phyloP scores from a whole-genome alignment of 2,888 invertebrate species.

The Watsonalla cultraria region DNA sequence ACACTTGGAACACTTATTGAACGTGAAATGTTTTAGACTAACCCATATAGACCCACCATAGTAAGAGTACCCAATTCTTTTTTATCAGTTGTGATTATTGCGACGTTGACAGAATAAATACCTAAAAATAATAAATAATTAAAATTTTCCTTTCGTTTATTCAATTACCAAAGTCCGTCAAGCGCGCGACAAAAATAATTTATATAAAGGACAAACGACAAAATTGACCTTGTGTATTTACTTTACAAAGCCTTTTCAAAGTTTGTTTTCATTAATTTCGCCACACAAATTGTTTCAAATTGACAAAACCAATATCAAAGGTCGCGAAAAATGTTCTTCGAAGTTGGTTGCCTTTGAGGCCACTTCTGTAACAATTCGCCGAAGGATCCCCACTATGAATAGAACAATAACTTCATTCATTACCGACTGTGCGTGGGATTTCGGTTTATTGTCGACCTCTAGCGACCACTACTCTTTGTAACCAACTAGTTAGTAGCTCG shows the following conservation, averaged over 20 bases:
- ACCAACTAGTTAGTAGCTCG: neutral
- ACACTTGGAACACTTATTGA: too few relatives aligned
- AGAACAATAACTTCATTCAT: constrained; percentile 36
- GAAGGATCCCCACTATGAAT: neutral
- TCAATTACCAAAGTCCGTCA: too few relatives aligned
- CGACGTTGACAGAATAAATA: too few relatives aligned
- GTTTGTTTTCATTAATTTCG: neutral
- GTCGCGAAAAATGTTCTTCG: neutral
- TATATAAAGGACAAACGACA: too few relatives aligned
- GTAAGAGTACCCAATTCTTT: too few relatives aligned
- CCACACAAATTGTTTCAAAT: neutral
- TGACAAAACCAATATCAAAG: neutral
- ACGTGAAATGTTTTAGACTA: too few relatives aligned
- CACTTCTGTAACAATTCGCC: neutral
- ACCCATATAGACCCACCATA: too few relatives aligned
- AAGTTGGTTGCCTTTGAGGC: neutral
- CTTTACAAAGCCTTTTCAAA: neutral
- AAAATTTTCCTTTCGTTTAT: too few relatives aligned
- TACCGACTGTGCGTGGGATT: constrained; percentile 26
- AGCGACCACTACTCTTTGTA: constrained; percentile 11
- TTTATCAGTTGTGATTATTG: too few relatives aligned
- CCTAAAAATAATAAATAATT: too few relatives aligned
- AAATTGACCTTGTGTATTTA: too few relatives aligned
- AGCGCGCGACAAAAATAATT: too few relatives aligned
- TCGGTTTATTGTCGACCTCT: constrained; percentile 21